These are phyloP conservation scores for Neodiprion lecontei DNA, from an alignment of 1,140 invertebrate genomes.

Conservation along the genomic window DNA sequence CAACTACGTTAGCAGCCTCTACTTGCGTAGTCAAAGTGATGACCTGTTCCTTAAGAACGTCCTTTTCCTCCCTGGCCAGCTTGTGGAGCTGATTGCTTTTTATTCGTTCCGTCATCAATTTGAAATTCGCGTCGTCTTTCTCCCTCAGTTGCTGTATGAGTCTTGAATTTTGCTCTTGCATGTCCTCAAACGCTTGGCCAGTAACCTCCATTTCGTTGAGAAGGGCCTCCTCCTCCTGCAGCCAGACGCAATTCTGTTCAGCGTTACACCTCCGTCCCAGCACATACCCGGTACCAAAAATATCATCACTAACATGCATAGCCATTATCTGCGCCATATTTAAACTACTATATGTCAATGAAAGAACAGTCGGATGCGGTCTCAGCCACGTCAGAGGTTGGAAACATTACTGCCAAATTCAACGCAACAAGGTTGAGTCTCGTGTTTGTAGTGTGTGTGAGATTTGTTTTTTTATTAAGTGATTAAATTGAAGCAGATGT, in stretches of 20 bases:
- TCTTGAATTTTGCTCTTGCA: slow-evolving; percentile 98
- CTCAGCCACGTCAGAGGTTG: too few relatives aligned
- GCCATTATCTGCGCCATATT: neutral
- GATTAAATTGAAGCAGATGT: too few relatives aligned
- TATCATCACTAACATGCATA: neutral
- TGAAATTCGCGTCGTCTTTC: slow-evolving; percentile 99
- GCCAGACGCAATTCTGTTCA: slow-evolving; percentile 59
- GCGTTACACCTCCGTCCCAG: slow-evolving; percentile 55
- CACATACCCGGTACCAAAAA: slow-evolving; percentile 29
- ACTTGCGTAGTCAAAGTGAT: slow-evolving; percentile 89
- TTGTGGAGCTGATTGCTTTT: slow-evolving; percentile 98
- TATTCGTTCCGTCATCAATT: slow-evolving; percentile 97
- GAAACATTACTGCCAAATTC: too few relatives aligned
- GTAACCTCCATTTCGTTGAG: slow-evolving; percentile 99
- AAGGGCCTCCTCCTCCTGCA: slow-evolving; percentile 94
- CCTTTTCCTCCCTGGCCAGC: slow-evolving; percentile 92
- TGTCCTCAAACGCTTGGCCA: slow-evolving; percentile 98
- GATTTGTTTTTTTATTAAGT: too few relatives aligned
- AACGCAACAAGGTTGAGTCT: too few relatives aligned
- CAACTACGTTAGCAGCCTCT: slow-evolving; percentile 94
- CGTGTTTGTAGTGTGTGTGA: too few relatives aligned
- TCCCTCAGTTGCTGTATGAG: slow-evolving; percentile 95
- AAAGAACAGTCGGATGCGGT: neutral
- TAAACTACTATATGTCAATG: neutral
- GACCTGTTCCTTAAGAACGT: slow-evolving; percentile 88